phyloP scores from a whole-genome alignment of 2,113 vertebrate species.

The Oxygymnocypris stewartii region DNA sequence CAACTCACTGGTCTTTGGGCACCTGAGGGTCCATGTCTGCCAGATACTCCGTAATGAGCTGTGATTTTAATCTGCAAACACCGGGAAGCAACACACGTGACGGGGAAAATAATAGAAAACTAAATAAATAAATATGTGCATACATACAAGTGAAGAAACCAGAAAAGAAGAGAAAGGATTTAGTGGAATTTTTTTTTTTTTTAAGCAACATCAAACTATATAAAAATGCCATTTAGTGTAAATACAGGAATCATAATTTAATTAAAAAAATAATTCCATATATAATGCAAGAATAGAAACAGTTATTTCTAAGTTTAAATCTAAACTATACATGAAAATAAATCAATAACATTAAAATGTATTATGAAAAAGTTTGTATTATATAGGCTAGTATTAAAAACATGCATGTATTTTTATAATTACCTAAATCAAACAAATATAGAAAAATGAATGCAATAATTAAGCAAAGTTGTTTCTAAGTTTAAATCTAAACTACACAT shows the following conservation, averaged over 20 bases:
- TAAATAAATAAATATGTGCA: too few relatives aligned
- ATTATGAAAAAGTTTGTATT: background rate
- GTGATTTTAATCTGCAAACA: background rate
- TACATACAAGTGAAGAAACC: background rate
- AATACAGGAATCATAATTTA: background rate
- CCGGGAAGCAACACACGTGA: background rate
- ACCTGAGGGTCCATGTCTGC: slow-evolving; percentile 21
- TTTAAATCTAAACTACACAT: background rate
- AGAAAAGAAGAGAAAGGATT: background rate
- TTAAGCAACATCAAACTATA: background rate
- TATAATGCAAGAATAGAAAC: too few relatives aligned
- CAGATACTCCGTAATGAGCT: background rate
- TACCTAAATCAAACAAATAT: background rate
- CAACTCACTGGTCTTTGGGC: slow-evolving; percentile 56
- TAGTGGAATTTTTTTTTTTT: too few relatives aligned
- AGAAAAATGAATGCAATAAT: background rate
- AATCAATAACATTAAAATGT: too few relatives aligned
- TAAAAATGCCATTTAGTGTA: background rate
- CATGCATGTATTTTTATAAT: background rate
- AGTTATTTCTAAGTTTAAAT: too few relatives aligned
- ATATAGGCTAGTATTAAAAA: background rate
- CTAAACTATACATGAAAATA: too few relatives aligned
- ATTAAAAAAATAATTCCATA: too few relatives aligned
- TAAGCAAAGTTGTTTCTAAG: background rate
- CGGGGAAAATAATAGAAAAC: background rate